Evolutionary conservation across 2,888 invertebrate genomes (phyloP).

Genomic region (Seira ritae): DNA sequence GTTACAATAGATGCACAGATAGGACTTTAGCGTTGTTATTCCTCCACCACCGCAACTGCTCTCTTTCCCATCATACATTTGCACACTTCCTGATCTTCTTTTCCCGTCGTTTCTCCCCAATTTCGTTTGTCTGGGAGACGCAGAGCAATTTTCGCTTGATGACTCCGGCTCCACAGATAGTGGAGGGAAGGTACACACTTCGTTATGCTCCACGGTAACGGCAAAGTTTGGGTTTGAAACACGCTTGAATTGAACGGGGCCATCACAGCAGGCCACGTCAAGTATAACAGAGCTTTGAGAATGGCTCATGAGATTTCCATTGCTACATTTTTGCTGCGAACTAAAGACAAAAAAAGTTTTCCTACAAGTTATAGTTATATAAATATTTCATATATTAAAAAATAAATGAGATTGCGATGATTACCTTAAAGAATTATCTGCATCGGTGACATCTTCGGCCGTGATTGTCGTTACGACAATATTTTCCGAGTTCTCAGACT

Average conservation of each 20-base stretch:
- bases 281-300: slow-evolving; percentile 77
- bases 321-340: too few relatives aligned
- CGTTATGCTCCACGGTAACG: slow-evolving; percentile 74
- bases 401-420: too few relatives aligned
- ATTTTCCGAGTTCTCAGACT: slow-evolving; percentile 41
- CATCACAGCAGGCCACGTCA: slow-evolving; percentile 94
- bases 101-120: too few relatives aligned
- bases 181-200: slow-evolving; percentile 11
- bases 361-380: too few relatives aligned
- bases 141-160: too few relatives aligned
- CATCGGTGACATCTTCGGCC: neutral
- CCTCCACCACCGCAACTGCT: neutral
- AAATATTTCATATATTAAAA: too few relatives aligned
- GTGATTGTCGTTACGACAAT: slow-evolving; percentile 38
- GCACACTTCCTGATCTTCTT: too few relatives aligned
- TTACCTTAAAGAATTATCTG: too few relatives aligned
- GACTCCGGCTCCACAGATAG: neutral
- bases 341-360: too few relatives aligned
- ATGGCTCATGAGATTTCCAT: neutral
- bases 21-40: slow-evolving; percentile 75
- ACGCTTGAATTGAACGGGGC: slow-evolving; percentile 90
- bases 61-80: neutral
- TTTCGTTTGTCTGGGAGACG: too few relatives aligned
- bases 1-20: slow-evolving; percentile 85
- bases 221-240: slow-evolving; percentile 90